Evolutionary conservation across 2,113 vertebrate genomes (phyloP).

Genomic region (Bufo gargarizans): DNA sequence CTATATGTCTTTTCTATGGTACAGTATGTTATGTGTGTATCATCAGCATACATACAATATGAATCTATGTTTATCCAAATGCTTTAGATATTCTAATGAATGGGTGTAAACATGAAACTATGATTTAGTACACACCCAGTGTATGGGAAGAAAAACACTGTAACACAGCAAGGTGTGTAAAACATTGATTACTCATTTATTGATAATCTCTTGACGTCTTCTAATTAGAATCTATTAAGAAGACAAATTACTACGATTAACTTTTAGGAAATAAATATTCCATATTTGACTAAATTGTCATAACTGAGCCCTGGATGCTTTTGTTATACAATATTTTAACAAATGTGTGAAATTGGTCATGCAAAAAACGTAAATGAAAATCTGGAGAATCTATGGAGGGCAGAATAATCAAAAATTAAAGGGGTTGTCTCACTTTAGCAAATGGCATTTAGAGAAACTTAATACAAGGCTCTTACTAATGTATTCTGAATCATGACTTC

Average conservation of each 20-base stretch:
- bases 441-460: too few species aligned
- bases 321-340: background rate
- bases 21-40: background rate
- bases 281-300: background rate
- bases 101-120: conserved; percentile 32
- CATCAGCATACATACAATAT: background rate
- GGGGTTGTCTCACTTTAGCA: too few species aligned
- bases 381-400: background rate
- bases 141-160: conserved; percentile 16
- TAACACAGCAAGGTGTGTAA: conserved; percentile 21
- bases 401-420: background rate
- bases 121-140: conserved; percentile 15
- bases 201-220: background rate
- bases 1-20: background rate
- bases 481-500: too few species aligned
- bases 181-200: background rate
- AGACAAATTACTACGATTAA: background rate
- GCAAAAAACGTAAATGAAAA: background rate
- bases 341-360: background rate
- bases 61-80: conserved; percentile 3
- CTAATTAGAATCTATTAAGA: conserved; percentile 3
- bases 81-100: background rate
- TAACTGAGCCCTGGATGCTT: too few species aligned
- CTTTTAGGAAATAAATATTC: background rate
- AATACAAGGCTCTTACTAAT: too few species aligned